Conservation (phyloP, 2,113 vertebrate species). For the Hemibagrus wyckioides region DNA sequence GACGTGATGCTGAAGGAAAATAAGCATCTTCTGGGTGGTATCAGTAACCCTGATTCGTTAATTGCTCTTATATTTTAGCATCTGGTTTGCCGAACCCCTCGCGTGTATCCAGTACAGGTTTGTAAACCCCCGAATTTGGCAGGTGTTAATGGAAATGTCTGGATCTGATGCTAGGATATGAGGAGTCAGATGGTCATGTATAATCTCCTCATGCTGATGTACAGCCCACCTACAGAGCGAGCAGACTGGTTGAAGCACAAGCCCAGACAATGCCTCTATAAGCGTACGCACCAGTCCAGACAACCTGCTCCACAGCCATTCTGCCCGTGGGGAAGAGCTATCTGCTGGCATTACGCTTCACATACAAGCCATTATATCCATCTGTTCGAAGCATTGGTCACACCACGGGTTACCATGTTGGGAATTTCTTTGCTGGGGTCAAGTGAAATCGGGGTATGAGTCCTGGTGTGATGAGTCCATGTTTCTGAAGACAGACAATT, state of each 20-base stretch:
- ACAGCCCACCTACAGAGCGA: conserved; percentile 43
- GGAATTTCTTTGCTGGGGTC: background rate
- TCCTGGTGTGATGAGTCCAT: too few species aligned
- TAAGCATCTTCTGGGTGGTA: background rate
- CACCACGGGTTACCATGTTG: background rate
- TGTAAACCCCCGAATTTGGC: background rate
- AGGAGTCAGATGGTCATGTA: conserved; percentile 3
- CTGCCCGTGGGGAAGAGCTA: too few species aligned
- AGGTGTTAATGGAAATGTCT: background rate
- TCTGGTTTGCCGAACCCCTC: background rate
- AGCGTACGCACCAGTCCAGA: background rate
- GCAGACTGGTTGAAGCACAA: conserved; percentile 43
- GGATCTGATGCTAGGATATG: background rate
- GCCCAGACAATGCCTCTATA: conserved; percentile 21
- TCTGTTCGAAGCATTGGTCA: background rate
- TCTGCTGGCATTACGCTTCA: background rate
- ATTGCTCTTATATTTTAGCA: background rate
- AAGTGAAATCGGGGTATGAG: background rate
- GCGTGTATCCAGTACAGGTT: background rate
- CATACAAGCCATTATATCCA: background rate
- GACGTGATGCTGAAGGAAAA: background rate
- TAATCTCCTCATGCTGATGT: background rate
- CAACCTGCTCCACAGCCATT: conserved; percentile 38
- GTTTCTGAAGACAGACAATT: background rate
- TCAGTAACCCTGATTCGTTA: background rate